Conservation (phyloP, 2,797 vertebrate genomes). For the Lepidocolaptes lacrymiger region DNA sequence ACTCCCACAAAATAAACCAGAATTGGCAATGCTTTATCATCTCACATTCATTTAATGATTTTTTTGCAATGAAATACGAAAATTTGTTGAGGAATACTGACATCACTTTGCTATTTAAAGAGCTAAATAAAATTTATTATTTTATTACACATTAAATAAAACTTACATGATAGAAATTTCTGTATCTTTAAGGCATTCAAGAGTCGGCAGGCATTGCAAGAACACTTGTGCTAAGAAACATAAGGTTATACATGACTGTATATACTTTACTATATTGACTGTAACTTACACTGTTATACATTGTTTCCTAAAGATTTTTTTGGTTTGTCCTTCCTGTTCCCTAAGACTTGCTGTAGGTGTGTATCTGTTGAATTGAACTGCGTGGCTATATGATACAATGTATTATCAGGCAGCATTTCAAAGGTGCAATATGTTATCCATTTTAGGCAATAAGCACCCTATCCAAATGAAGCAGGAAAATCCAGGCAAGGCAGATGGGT, state of each 20-base stretch:
- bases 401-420: conserved; percentile 36
- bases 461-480: conserved; percentile 26
- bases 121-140: not conserved
- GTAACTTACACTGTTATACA: not conserved
- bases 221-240: not conserved
- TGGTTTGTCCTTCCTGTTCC: not conserved
- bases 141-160: not conserved
- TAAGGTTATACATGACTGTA: not conserved
- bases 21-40: not conserved
- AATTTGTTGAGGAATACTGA: not conserved
- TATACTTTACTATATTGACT: not conserved
- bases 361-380: not conserved
- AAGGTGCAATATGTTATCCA: conserved; percentile 6
- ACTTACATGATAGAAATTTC: not conserved
- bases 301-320: not conserved
- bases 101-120: not conserved
- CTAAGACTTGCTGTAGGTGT: not conserved
- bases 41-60: not conserved
- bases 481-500: conserved; percentile 35
- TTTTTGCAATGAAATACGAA: not conserved
- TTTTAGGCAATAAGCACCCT: conserved; percentile 48
- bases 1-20: not conserved
- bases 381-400: not conserved
- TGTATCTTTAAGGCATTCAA: not conserved
- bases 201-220: not conserved